These are phyloP conservation scores for Pangasius macronema DNA, from an alignment of 2,797 vertebrate genomes.

Conservation along the genomic window DNA sequence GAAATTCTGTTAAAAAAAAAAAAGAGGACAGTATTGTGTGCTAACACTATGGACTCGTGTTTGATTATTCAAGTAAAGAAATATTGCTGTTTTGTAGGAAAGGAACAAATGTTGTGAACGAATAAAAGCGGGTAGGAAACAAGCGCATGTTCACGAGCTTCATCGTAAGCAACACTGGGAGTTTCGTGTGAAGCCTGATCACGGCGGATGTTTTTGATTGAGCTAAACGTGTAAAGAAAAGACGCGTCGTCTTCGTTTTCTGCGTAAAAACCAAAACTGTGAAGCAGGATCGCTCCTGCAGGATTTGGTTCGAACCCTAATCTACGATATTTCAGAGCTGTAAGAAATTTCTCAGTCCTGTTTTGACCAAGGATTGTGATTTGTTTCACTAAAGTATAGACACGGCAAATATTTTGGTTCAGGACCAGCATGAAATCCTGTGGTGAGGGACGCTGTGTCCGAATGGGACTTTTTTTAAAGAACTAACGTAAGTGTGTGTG, in stretches of 20 bases:
- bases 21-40: too few species aligned
- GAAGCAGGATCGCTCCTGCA: not conserved
- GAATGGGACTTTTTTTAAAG: not conserved
- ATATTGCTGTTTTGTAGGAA: not conserved
- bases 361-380: not conserved
- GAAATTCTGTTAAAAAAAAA: not conserved
- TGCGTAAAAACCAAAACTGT: not conserved
- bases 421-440: not conserved
- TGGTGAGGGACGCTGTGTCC: constrained; percentile 12
- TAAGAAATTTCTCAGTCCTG: not conserved
- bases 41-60: not conserved
- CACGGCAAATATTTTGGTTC: not conserved
- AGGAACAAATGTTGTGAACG: not conserved
- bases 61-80: not conserved
- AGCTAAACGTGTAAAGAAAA: not conserved
- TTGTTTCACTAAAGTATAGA: not conserved
- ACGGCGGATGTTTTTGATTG: not conserved
- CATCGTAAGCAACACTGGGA: not conserved
- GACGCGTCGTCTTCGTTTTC: not conserved
- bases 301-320: not conserved
- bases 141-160: not conserved
- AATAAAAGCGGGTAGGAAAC: not conserved
- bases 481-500: not conserved
- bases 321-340: not conserved
- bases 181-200: not conserved